Evolutionary conservation across 1,140 invertebrate genomes (phyloP).

Genomic region (Choristoneura fumiferana): DNA sequence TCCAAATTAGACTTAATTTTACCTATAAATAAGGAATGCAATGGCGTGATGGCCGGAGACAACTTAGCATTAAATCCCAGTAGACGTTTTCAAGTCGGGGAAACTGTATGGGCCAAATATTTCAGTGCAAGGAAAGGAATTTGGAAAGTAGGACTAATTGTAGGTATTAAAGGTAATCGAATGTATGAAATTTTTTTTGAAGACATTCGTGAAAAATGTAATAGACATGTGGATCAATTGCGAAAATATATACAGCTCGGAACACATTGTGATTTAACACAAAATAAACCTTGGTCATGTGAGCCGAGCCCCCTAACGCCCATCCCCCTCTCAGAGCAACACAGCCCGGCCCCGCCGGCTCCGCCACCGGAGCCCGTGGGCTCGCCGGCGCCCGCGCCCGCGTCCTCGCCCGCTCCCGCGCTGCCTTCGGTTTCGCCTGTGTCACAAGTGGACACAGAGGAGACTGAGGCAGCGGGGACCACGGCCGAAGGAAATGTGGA

Average conservation of each 20-base stretch:
- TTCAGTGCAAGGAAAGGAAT: not conserved
- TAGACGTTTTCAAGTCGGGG: constrained; percentile 4
- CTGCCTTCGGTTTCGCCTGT: too few species aligned
- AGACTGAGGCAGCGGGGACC: not conserved
- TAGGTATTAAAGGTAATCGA: not conserved
- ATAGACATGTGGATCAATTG: constrained; percentile 8
- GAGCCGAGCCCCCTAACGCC: not conserved
- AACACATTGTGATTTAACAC: not conserved
- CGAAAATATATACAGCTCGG: not conserved
- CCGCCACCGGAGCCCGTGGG: too few species aligned
- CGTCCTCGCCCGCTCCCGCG: not conserved
- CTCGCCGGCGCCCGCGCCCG: too few species aligned
- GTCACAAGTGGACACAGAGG: not conserved
- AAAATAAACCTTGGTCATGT: too few species aligned
- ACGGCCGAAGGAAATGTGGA: not conserved
- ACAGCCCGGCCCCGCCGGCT: too few species aligned
- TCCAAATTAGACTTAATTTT: constrained; percentile 7
- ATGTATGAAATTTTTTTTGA: not conserved
- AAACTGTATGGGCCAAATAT: constrained; percentile 7
- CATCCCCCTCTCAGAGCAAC: not conserved
- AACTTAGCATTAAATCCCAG: not conserved
- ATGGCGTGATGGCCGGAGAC: not conserved
- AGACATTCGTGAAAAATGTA: not conserved
- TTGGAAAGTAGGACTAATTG: not conserved
- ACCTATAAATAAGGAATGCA: not conserved